Evolutionary conservation across 2,113 vertebrate genomes (phyloP), one percentile per base, ranked within the genome.

Genomic region (Redunca redunca): DNA sequence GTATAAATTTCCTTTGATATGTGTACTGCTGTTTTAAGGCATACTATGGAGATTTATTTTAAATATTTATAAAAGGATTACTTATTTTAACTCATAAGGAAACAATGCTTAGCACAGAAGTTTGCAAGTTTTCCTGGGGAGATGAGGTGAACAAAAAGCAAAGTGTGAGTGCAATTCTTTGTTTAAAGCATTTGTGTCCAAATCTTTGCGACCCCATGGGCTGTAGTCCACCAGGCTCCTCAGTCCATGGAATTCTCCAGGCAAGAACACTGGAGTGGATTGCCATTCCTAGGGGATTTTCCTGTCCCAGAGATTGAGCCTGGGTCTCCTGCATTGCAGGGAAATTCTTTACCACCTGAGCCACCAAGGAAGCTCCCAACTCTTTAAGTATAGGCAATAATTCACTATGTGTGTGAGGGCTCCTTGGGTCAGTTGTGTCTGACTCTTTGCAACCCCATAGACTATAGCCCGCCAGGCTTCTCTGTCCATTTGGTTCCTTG

Each of bases 61-160:
- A 93, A 96, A 92, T 97, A 97, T 96, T 98, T 92, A 74, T 98
- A 40, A 94, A 71, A 82, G 10, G 93, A 80, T 94, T 96, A 62
- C 36, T 97, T 98, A 91, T 78, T 96, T 98, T 97, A 97, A 91
- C 78, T 88, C 91, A 91, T 30, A 77, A 90, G 28, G 36, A 92
- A 96, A 96, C 14, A 91, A 36, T 91, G 48, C 28, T 98, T 90
- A 89, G 36, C 53, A 53, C 2, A 97, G 78, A 16, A 94, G 58
- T 82, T 97, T 77, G 26, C n/a, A 97, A 87, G 67, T 86, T 93
- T 97, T 86, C 83, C 57, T 85, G 77, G 6, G 74, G 4, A 97
- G 67, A 85, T 43, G 58, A 96, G 6, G 12, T 92, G 78, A 87
- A 94, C 10, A 93, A 90, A 94, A 97, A 86, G 6, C 57, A 91